Conservation (phyloP, 2,888 invertebrate genomes). For the Hylaea fasciaria region DNA sequence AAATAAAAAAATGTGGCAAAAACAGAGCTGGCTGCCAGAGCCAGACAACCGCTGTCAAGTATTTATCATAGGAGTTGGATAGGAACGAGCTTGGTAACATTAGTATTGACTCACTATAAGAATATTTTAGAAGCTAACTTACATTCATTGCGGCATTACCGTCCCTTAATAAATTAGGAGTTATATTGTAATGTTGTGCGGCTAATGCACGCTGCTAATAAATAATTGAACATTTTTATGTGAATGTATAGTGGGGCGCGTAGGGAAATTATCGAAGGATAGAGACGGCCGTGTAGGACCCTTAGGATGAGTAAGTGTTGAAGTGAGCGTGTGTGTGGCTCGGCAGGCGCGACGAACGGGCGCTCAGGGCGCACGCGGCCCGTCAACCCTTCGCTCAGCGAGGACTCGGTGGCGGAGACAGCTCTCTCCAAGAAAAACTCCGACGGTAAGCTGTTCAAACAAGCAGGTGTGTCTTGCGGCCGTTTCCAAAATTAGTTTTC, state of each 20-base stretch:
- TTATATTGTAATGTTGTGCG: slow-evolving; percentile 21
- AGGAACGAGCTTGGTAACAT: slow-evolving; percentile 19
- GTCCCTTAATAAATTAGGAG: slow-evolving; percentile 20
- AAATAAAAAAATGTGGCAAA: slow-evolving; percentile 18
- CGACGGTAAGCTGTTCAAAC: slow-evolving; percentile 88
- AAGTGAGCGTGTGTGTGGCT: slow-evolving; percentile 79
- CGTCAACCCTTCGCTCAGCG: slow-evolving; percentile 89
- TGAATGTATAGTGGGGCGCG: slow-evolving; percentile 20
- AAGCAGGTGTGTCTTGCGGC: slow-evolving; percentile 46
- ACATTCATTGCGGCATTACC: slow-evolving; percentile 12
- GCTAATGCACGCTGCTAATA: slow-evolving; percentile 26
- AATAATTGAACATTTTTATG: slow-evolving; percentile 18
- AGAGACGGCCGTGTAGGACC: slow-evolving; percentile 6
- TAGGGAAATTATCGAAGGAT: slow-evolving; percentile 19
- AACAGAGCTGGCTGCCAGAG: slow-evolving; percentile 16
- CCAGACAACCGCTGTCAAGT: slow-evolving; percentile 24
- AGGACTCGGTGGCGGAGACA: slow-evolving; percentile 92
- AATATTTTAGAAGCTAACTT: slow-evolving; percentile 13
- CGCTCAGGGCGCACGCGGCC: slow-evolving; percentile 72
- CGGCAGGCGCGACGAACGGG: slow-evolving; percentile 78
- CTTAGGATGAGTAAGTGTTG: slow-evolving; percentile 58
- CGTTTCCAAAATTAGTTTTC: slow-evolving; percentile 53
- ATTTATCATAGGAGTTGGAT: too few relatives aligned
- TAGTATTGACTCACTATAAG: slow-evolving; percentile 1
- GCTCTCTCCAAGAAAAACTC: slow-evolving; percentile 92